A percentile compares a stretch with the other conserved stretches of the same genome.
Evolutionary conservation across 2,113 vertebrate species (phyloP).

Genomic region (Myrmecophaga tridactyla): DNA sequence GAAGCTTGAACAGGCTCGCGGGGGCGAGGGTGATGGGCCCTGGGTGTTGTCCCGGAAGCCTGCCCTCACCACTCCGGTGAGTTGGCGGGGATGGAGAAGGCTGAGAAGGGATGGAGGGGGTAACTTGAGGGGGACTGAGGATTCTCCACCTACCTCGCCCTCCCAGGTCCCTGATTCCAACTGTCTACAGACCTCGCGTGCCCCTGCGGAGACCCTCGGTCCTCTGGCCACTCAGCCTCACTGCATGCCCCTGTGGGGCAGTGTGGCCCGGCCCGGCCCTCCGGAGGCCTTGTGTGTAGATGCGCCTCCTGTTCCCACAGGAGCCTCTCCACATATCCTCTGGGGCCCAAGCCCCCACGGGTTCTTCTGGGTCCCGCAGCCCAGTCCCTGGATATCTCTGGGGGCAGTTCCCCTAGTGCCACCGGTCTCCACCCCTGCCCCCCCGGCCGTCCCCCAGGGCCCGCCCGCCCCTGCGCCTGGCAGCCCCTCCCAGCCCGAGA

Average conservation of each 20-base stretch:
- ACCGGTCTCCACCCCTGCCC: slow-evolving; percentile 52
- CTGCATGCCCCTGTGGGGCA: not conserved
- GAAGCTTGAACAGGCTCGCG: slow-evolving; percentile 88
- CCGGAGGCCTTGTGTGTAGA: not conserved
- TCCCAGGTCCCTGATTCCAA: not conserved
- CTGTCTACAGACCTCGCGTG: not conserved
- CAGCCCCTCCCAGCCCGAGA: not conserved
- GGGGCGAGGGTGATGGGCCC: slow-evolving; percentile 58
- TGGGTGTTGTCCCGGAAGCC: slow-evolving; percentile 26
- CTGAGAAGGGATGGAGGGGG: not conserved
- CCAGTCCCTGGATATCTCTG: slow-evolving; percentile 45
- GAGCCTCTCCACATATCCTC: slow-evolving; percentile 40
- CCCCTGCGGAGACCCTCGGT: not conserved
- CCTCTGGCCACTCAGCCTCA: slow-evolving; percentile 25
- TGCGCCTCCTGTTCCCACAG: not conserved
- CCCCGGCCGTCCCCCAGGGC: not conserved
- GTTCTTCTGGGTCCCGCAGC: slow-evolving; percentile 64
- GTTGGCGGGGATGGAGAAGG: not conserved
- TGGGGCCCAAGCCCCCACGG: slow-evolving; percentile 43
- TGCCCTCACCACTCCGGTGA: slow-evolving; percentile 25
- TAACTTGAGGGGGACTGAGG: not conserved
- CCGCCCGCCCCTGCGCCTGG: not conserved
- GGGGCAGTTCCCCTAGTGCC: not conserved
- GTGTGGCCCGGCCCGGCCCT: not conserved
- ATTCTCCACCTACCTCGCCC: not conserved